Evolutionary conservation across 2,888 invertebrate genomes (phyloP).

Genomic region (Lasioglossum morio): DNA sequence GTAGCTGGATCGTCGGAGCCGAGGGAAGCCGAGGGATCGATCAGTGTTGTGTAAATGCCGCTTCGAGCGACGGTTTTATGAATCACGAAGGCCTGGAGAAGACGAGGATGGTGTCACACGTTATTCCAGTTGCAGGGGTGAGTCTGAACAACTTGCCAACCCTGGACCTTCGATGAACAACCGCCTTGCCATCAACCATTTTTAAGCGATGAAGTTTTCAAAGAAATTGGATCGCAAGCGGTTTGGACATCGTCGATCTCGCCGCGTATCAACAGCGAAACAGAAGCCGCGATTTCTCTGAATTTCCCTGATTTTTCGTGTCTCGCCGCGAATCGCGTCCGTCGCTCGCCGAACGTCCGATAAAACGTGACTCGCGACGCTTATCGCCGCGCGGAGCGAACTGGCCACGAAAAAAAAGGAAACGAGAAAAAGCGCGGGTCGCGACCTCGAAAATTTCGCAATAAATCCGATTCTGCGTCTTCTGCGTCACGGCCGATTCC

Average conservation of each 20-base stretch:
- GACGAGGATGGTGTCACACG: conserved; percentile 79
- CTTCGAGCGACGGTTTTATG: conserved; percentile 73
- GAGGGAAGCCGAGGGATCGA: conserved; percentile 51
- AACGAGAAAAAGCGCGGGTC: conserved; percentile 73
- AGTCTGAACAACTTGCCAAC: conserved; percentile 52
- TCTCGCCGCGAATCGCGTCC: background rate
- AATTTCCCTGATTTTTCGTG: background rate
- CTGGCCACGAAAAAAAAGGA: conserved; percentile 60
- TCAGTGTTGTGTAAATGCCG: conserved; percentile 76
- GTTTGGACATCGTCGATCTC: background rate
- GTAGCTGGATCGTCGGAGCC: background rate
- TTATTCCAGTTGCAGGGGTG: conserved; percentile 78
- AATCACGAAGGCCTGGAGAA: conserved; percentile 75
- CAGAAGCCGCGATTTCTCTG: background rate
- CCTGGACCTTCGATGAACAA: background rate
- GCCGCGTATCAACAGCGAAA: background rate
- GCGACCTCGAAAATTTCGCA: conserved; percentile 80
- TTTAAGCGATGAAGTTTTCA: background rate
- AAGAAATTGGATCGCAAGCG: background rate
- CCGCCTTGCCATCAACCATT: background rate
- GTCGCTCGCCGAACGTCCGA: conserved; percentile 1
- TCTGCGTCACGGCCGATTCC: conserved; percentile 16
- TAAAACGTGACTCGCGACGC: conserved; percentile 39
- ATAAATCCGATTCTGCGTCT: conserved; percentile 49
- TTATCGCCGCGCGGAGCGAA: conserved; percentile 66